Conservation (phyloP, 2,888 invertebrate species). For the Agonopterix subpropinquella region DNA sequence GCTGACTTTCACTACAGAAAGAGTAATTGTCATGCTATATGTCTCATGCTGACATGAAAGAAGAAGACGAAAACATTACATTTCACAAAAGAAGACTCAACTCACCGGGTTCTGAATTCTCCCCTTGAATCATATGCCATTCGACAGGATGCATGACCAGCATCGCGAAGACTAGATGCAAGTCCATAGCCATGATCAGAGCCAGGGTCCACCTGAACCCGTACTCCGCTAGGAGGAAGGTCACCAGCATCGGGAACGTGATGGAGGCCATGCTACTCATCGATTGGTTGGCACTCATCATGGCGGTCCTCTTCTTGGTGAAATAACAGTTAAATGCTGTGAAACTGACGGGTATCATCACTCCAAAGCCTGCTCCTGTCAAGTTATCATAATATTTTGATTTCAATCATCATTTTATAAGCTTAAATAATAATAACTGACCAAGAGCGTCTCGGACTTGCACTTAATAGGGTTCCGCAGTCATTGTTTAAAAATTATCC, state of each 20-base stretch:
- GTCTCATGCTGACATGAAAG: not conserved
- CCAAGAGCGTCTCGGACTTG: too few relatives aligned
- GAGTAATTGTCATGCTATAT: too few relatives aligned
- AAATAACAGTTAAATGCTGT: conserved; percentile 86
- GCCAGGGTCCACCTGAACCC: conserved; percentile 83
- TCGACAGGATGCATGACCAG: conserved; percentile 83
- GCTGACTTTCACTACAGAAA: too few relatives aligned
- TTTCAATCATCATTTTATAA: too few relatives aligned
- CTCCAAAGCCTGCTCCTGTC: conserved; percentile 81
- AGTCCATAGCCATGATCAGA: conserved; percentile 79
- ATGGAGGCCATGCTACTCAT: conserved; percentile 81
- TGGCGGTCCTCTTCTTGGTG: conserved; percentile 79
- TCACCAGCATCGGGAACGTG: conserved; percentile 79
- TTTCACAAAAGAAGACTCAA: not conserved
- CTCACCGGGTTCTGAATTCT: conserved; percentile 27
- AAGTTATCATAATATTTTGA: not conserved
- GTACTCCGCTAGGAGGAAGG: conserved; percentile 75
- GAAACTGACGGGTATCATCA: conserved; percentile 83
- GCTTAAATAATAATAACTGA: too few relatives aligned
- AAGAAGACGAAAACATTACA: not conserved
- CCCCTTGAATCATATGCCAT: conserved; percentile 76
- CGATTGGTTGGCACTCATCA: conserved; percentile 86
- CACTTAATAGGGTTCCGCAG: too few relatives aligned
- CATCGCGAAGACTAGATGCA: conserved; percentile 81
- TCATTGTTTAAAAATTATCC: too few relatives aligned